Conservation (phyloP, 2,113 vertebrate species). For the Pseudonaja textilis region DNA sequence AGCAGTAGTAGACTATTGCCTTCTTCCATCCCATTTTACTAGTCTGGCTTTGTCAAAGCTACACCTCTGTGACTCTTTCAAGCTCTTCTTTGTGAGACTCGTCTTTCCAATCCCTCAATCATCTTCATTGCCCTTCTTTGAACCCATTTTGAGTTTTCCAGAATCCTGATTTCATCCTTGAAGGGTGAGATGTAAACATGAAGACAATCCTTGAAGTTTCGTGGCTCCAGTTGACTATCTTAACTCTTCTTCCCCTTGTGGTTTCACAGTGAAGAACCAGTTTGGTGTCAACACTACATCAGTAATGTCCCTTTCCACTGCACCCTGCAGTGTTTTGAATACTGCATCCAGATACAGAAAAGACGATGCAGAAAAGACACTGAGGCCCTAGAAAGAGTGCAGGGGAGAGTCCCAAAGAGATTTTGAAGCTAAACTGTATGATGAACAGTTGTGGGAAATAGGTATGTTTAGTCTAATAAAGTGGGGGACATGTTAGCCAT, state of each 20-base stretch:
- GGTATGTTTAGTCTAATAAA: background rate
- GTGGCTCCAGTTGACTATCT: background rate
- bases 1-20: background rate
- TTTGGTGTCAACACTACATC: background rate
- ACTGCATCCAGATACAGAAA: no score
- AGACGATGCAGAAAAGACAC: background rate
- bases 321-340: background rate
- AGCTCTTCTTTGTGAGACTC: background rate
- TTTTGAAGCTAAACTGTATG: no score
- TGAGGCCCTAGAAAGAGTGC: background rate
- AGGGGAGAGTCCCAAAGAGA: background rate
- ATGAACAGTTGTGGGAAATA: background rate
- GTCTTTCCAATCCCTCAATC: background rate
- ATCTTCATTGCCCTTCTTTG: background rate
- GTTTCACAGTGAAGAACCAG: background rate
- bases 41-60: background rate
- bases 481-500: background rate
- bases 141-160: background rate
- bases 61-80: background rate
- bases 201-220: background rate
- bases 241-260: background rate
- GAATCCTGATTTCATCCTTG: background rate
- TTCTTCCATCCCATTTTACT: background rate
- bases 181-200: background rate
- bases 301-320: background rate